Evolutionary conservation across 2,797 vertebrate genomes (phyloP), one percentile per base, ranked within the genome.

Genomic region (Characodon lateralis): DNA sequence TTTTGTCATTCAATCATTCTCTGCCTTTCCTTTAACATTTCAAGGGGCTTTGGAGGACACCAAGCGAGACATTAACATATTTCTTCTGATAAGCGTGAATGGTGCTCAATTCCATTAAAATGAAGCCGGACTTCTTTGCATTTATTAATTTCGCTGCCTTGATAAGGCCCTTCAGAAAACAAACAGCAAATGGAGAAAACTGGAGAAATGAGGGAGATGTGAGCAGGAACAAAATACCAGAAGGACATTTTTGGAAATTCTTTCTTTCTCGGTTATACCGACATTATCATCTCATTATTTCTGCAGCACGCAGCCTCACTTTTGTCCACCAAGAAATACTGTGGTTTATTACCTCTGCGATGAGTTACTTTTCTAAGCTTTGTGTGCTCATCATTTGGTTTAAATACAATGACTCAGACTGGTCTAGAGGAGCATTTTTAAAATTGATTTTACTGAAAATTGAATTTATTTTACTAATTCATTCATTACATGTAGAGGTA

Each of bases 31-130:
- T 71, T 58, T 69, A 73, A 87, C 85, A 78, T 74, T 77, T 74
- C 46, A 61, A 75, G 59, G 65, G 78, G 71, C 74, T 87, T 82
- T 86, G 73, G 81, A 81, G 88, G 82, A 85, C 72, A 87, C 79
- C 85, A 75, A 68, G 74, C 73, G 55, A 75, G 22, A 69, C 78
- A 94, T 93, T 92, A 84, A 84, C 91, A 92, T 92, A 91, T 89
- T 89, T 79, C 83, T 76, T 51, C 83, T 81, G 92, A 93, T 92
- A 93, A 90, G 89, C 83, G 83, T 79, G 86, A 83, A 92, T 89
- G 74, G 83, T 76, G 50, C 85, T 90, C 83, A 88, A 89, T 90
- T 91, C 85, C 89, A 91, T 90, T 91, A 89, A 92, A 94, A 93
- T 84, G 68, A 73, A 90, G 90, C 82, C 85, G 76, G 84, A 89